A percentile compares a stretch with the other conserved stretches of the same genome.
These are phyloP conservation scores for Himalopsyche kuldschensis DNA, from an alignment of 2,888 invertebrate species.

Conservation along the genomic window DNA sequence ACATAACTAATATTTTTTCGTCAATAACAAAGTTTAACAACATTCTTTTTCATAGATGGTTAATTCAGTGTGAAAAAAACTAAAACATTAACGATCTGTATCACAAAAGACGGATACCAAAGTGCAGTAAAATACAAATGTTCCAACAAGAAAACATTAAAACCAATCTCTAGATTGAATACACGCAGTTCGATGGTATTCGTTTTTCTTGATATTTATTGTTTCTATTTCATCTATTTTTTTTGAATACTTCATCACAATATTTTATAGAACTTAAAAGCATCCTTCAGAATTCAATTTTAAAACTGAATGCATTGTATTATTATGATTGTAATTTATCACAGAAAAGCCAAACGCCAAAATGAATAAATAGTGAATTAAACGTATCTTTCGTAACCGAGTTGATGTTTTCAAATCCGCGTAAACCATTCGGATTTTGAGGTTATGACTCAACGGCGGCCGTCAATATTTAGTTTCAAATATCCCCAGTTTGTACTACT, in stretches of 20 bases:
- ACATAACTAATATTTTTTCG: slow-evolving; percentile 52
- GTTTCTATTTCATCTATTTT: not conserved
- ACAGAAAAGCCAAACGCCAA: not conserved
- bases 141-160: not conserved
- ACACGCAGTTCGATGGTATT: not conserved
- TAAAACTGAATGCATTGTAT: not conserved
- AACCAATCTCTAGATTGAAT: not conserved
- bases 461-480: not conserved
- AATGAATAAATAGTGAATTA: not conserved
- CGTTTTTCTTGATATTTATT: not conserved
- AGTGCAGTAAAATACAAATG: not conserved
- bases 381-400: no score
- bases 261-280: not conserved
- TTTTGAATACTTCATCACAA: not conserved
- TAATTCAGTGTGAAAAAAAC: not conserved
- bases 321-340: not conserved
- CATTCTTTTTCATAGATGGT: not conserved
- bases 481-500: not conserved
- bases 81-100: not conserved
- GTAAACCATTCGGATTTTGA: not conserved
- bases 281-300: not conserved
- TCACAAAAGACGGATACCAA: not conserved
- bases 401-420: no score
- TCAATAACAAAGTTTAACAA: slow-evolving; percentile 8
- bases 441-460: not conserved